Evolutionary conservation across 2,888 invertebrate species (phyloP).

Genomic region (Macrophya annulata): DNA sequence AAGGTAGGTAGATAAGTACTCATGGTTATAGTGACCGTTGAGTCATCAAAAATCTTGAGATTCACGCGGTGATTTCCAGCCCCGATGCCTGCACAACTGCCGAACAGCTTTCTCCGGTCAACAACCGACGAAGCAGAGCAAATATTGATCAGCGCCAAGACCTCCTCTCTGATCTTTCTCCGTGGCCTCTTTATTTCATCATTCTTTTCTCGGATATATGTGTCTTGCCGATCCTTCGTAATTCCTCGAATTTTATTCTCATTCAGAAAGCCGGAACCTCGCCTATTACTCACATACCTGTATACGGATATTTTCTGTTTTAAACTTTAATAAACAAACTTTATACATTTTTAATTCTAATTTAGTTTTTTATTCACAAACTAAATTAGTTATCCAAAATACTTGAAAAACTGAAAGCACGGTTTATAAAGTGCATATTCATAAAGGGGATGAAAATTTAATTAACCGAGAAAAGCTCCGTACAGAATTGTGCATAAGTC

Average conservation of each 20-base stretch:
- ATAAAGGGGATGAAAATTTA: not conserved
- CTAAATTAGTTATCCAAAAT: not conserved
- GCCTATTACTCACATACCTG: not conserved
- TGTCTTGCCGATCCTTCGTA: not conserved
- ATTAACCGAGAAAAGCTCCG: not conserved
- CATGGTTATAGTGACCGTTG: constrained; percentile 6
- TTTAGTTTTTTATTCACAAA: not conserved
- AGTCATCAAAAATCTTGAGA: constrained; percentile 50
- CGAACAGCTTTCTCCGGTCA: constrained; percentile 61
- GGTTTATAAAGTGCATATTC: not conserved
- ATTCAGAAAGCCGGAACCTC: not conserved
- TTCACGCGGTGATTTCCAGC: constrained; percentile 38
- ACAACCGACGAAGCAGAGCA: constrained; percentile 59
- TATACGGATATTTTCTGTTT: not conserved
- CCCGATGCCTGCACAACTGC: constrained; percentile 28
- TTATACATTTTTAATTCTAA: not conserved
- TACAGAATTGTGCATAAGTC: not conserved
- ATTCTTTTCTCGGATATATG: not conserved
- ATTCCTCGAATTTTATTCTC: constrained; percentile 5
- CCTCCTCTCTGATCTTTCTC: constrained; percentile 37
- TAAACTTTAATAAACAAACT: not conserved
- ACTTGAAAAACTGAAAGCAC: not conserved
- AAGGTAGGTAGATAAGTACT: not conserved
- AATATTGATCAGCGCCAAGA: constrained; percentile 51
- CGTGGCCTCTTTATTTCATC: constrained; percentile 48